These are phyloP conservation scores for Icerya purchasi DNA, from an alignment of 2,888 invertebrate species.

Conservation along the genomic window DNA sequence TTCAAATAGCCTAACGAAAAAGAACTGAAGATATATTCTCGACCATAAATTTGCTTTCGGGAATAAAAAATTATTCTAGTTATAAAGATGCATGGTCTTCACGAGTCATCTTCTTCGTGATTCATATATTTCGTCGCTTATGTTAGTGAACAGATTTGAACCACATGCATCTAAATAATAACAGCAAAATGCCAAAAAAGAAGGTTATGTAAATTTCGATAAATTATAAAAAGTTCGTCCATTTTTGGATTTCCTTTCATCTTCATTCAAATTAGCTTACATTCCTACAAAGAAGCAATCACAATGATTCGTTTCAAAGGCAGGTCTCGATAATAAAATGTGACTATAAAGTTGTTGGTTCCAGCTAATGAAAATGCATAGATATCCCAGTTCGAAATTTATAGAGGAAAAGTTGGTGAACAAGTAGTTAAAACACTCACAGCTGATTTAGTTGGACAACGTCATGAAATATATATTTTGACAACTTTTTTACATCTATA, in stretches of 20 bases:
- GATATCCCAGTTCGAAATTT: not conserved
- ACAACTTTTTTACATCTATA: not conserved
- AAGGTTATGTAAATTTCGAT: not conserved
- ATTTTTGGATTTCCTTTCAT: not conserved
- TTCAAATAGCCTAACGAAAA: not conserved
- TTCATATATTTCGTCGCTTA: not conserved
- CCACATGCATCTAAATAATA: not conserved
- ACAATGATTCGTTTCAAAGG: not conserved
- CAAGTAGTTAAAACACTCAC: not conserved
- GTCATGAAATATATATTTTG: not conserved
- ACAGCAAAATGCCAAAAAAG: not conserved
- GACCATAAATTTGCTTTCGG: not conserved
- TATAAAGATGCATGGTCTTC: not conserved
- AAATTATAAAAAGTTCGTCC: not conserved
- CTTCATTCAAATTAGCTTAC: not conserved
- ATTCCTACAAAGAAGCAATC: not conserved
- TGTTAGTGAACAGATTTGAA: not conserved
- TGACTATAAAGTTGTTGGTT: too few relatives aligned
- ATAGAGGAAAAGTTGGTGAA: not conserved
- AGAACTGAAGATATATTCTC: not conserved
- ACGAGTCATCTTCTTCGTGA: not conserved
- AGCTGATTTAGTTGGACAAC: not conserved
- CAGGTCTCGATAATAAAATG: not conserved
- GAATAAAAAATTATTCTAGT: not conserved
- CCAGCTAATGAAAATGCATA: not conserved